Evolutionary conservation across 1,140 invertebrate species (phyloP).

Genomic region (Drosophila chauvacae): DNA sequence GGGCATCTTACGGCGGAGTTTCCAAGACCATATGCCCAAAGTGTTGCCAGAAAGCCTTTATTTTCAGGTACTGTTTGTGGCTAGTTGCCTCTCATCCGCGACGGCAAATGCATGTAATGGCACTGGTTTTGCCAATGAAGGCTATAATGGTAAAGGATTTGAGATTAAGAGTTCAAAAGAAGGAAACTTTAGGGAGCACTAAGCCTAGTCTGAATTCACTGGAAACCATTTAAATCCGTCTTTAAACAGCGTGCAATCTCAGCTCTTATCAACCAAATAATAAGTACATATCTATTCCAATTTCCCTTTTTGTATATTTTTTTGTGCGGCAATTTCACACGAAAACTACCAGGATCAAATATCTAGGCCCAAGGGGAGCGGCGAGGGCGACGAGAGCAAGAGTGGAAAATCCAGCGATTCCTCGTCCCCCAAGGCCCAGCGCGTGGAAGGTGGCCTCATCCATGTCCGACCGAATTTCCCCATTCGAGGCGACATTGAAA

Average conservation of each 20-base stretch:
- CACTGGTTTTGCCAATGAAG: conserved; percentile 5
- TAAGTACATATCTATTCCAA: conserved; percentile 33
- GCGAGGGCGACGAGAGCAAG: conserved; percentile 10
- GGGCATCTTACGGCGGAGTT: conserved; percentile 9
- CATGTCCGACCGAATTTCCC: conserved; percentile 76
- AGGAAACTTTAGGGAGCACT: neutral
- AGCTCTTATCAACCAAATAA: conserved; percentile 33
- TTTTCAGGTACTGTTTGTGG: conserved; percentile 3
- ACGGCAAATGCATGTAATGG: conserved; percentile 41
- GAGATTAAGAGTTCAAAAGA: neutral
- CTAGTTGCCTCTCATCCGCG: conserved; percentile 4
- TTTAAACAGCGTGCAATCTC: conserved; percentile 1
- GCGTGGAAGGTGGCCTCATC: conserved; percentile 79
- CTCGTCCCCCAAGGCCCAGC: conserved; percentile 59
- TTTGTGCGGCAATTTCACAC: conserved; percentile 14
- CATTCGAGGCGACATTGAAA: conserved; percentile 72
- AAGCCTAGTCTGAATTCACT: neutral
- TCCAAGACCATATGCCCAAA: conserved; percentile 11
- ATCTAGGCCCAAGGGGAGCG: conserved; percentile 37
- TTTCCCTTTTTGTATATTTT: conserved; percentile 5
- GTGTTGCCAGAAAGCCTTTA: conserved; percentile 1
- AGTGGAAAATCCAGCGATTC: conserved; percentile 17
- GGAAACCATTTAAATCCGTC: conserved; percentile 20
- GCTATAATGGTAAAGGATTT: conserved; percentile 8
- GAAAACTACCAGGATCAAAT: conserved; percentile 63